These are phyloP conservation scores for Acropternis orthonyx DNA, from an alignment of 2,797 vertebrate species.

Conservation along the genomic window DNA sequence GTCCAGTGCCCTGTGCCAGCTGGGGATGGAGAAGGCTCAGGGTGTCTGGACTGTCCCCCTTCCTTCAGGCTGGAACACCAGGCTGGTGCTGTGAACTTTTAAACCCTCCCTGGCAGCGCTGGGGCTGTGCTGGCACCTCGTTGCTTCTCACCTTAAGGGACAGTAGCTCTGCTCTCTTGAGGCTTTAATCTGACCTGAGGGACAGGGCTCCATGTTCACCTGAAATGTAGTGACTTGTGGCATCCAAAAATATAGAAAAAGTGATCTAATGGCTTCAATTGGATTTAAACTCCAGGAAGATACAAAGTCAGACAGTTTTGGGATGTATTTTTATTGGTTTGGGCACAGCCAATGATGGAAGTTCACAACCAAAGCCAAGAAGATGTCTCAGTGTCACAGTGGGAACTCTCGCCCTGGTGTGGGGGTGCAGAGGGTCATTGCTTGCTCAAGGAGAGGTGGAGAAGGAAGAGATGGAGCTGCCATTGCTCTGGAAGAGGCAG, in stretches of 20 bases:
- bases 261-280: not conserved
- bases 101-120: not conserved
- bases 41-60: not conserved
- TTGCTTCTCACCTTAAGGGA: not conserved
- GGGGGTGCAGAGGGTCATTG: not conserved
- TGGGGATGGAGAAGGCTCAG: not conserved
- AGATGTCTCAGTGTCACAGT: not conserved
- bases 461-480: not conserved
- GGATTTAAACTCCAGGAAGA: not conserved
- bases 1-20: not conserved
- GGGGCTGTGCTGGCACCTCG: accelerated
- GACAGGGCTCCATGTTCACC: not conserved
- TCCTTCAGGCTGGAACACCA: not conserved
- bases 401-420: accelerated
- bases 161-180: not conserved
- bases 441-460: not conserved
- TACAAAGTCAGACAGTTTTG: not conserved
- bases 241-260: not conserved
- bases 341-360: not conserved
- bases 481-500: not conserved
- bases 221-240: not conserved
- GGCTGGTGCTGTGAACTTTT: not conserved
- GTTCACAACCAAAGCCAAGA: not conserved
- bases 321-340: not conserved
- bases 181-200: not conserved